Evolutionary conservation across 1,140 invertebrate species (phyloP).

Genomic region (Pemphigus obesinymphae): DNA sequence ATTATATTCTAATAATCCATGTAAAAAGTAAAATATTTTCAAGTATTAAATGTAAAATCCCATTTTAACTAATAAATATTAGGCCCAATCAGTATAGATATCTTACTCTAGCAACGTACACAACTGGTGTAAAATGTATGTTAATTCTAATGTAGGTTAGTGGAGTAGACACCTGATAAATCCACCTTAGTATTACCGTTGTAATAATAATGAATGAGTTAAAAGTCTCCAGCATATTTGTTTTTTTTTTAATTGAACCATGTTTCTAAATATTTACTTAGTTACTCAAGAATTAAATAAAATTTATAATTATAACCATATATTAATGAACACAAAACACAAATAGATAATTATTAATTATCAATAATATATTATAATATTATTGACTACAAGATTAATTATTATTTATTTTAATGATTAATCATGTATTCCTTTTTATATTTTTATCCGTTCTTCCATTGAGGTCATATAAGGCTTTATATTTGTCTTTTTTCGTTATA

Average conservation of each 20-base stretch:
- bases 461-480: slow-evolving; percentile 1
- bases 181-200: too few species aligned
- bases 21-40: too few species aligned
- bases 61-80: too few species aligned
- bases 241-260: neutral
- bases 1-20: too few species aligned
- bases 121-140: too few species aligned
- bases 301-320: neutral
- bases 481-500: slow-evolving; percentile 7
- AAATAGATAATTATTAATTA: neutral
- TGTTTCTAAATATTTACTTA: neutral
- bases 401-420: neutral
- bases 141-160: too few species aligned
- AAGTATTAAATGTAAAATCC: too few species aligned
- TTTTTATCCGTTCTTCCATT: slow-evolving; percentile 31
- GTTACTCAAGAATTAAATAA: neutral
- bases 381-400: neutral
- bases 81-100: too few species aligned
- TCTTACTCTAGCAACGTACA: too few species aligned
- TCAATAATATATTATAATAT: slow-evolving; percentile 9
- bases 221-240: too few species aligned
- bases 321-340: neutral
- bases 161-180: too few species aligned
- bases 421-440: slow-evolving; percentile 21
- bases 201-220: too few species aligned